These are phyloP conservation scores for Zosterops japonicus DNA, from an alignment of 2,113 vertebrate species.

Conservation along the genomic window DNA sequence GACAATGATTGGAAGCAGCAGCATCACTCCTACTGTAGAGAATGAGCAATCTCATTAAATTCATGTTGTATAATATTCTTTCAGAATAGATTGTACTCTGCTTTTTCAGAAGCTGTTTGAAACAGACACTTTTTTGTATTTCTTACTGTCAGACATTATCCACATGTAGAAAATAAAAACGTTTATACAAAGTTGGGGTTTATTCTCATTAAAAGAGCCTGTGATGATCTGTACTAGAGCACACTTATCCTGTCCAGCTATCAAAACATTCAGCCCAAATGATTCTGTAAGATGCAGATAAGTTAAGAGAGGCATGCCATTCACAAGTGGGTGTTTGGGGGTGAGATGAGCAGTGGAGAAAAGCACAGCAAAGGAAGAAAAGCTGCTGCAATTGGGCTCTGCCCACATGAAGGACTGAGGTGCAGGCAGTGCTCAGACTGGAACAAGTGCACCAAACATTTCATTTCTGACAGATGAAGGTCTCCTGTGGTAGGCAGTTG, in stretches of 20 bases:
- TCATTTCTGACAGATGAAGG: neutral
- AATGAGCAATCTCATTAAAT: neutral
- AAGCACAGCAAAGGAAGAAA: neutral
- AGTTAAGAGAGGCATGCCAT: neutral
- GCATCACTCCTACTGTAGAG: neutral
- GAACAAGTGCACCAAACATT: neutral
- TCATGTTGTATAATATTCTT: neutral
- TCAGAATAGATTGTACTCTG: neutral
- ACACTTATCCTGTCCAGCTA: neutral
- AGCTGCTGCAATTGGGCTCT: neutral
- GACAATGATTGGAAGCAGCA: neutral
- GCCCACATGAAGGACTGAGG: neutral
- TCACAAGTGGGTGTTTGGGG: neutral
- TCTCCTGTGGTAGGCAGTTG: neutral
- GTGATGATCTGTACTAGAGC: neutral
- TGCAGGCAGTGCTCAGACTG: neutral
- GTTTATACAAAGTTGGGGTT: neutral
- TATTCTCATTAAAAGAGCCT: neutral
- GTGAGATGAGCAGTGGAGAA: neutral
- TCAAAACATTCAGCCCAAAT: neutral
- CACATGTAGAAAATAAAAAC: constrained; percentile 22
- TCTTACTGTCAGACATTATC: neutral
- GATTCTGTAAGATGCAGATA: neutral
- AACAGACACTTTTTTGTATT: neutral
- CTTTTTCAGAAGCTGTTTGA: neutral